Base-by-base conservation (phyloP, 2,113 vertebrate species). In the Chlorodrepanis virens region DNA sequence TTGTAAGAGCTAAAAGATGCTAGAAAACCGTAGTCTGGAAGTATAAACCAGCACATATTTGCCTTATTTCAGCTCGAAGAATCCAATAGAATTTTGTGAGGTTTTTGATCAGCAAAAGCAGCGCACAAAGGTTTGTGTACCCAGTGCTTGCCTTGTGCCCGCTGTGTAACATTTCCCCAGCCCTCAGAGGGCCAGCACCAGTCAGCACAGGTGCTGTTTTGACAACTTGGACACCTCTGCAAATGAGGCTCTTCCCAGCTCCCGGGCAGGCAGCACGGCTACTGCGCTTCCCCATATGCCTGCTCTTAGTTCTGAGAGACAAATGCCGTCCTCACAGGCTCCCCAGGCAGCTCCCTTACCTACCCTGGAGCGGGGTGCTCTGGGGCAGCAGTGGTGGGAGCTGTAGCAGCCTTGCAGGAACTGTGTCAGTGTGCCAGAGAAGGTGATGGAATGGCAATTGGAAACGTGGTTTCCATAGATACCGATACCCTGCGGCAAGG, bases 131-230 rank as follows among this genome's bases (percentile, higher is more conserved):
- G 91, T 94, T 83, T 93, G 33, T 31, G 52, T 92, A 70, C 75
- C 64, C 87, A 21, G 35, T 40, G 65, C 89, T 84, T 1, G 64
- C 76, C 71, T 93, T n/a, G 75, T 39, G 60, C 86, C 89, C 35
- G 0, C 72, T 40, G 49, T 82, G 77, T 93, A 94, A 61, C 83
- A n/a, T 82, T 83, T 86, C 79, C 70, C 59, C 71, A 91, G 67
- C 68, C 75, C 90, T 94, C 57, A 12, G 84, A 91, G 87, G 94
- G 94, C 93, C 93, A 94, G 82, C 87, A 95, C 67, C 83, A 87
- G 50, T 96, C 95, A 96, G 91, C 95, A 95, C 95, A 94, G 96
- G 95, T 94, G 94, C 93, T 96, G 94, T 95, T 97, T 94, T 96
- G 95, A 96, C 94, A 95, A 86, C 70, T 95, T 93, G 93, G 94